Conservation (phyloP, 2,888 invertebrate species). For the Lepidochrysops patricia region DNA sequence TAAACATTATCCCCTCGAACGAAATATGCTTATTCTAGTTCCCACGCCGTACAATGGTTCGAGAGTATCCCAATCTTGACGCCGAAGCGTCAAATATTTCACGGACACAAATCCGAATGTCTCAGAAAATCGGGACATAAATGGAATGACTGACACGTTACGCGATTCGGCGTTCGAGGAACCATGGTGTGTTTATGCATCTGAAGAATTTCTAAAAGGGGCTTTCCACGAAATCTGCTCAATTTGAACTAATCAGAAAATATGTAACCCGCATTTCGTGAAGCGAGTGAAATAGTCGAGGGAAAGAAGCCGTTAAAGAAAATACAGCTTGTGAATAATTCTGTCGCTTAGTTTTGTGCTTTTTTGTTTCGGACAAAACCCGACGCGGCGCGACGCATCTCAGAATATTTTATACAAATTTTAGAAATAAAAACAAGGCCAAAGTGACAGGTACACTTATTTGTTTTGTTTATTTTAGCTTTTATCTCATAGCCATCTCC, state of each 20-base stretch:
- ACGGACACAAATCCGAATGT: constrained; percentile 47
- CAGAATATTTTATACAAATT: constrained; percentile 74
- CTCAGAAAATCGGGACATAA: constrained; percentile 63
- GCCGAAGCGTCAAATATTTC: constrained; percentile 63
- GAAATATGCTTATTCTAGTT: constrained; percentile 25
- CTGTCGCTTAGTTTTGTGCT: constrained; percentile 37
- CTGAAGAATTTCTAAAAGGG: constrained; percentile 42
- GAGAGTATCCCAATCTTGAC: constrained; percentile 42
- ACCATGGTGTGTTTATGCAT: constrained; percentile 45
- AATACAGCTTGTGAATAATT: constrained; percentile 20
- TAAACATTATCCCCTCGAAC: not conserved
- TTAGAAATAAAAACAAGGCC: constrained; percentile 69
- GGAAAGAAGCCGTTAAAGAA: constrained; percentile 15
- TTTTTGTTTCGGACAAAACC: constrained; percentile 32
- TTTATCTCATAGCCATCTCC: constrained; percentile 64
- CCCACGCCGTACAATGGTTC: constrained; percentile 43
- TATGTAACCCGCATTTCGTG: constrained; percentile 12
- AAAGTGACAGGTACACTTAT: constrained; percentile 71
- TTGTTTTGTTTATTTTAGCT: constrained; percentile 67
- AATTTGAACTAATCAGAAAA: constrained; percentile 24
- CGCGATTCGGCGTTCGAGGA: constrained; percentile 52
- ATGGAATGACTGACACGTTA: constrained; percentile 69
- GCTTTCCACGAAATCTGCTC: constrained; percentile 36
- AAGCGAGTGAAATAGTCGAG: constrained; percentile 7
- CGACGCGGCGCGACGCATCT: constrained; percentile 54